phyloP scores from a whole-genome alignment of 2,113 vertebrate genomes.

The Progne subis region DNA sequence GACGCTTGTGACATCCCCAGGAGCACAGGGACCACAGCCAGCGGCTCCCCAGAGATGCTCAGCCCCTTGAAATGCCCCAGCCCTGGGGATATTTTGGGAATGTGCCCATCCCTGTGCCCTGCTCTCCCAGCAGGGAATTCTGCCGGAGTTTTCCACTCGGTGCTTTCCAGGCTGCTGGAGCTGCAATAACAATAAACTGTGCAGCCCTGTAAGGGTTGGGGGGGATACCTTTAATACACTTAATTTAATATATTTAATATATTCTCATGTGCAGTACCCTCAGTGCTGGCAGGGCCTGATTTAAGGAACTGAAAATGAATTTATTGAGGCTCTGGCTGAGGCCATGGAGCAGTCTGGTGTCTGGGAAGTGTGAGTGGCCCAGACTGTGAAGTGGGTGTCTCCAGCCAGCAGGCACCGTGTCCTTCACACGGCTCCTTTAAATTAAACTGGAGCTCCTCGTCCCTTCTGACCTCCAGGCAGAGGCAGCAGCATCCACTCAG shows the following conservation, averaged over 20 bases:
- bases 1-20: accelerated
- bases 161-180: constrained; percentile 24
- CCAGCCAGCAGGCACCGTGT: background rate
- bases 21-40: background rate
- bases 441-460: background rate
- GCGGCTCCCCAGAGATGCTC: background rate
- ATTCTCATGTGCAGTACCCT: background rate
- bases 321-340: background rate
- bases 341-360: constrained; percentile 9
- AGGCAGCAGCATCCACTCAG: background rate
- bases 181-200: background rate
- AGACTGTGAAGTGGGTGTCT: background rate
- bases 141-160: background rate
- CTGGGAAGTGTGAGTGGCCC: constrained; percentile 24
- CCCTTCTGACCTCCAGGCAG: background rate
- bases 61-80: background rate
- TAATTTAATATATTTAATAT: background rate
- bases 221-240: constrained; percentile 1
- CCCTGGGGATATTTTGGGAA: background rate
- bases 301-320: constrained; percentile 34
- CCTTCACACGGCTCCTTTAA: background rate
- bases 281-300: constrained; percentile 33
- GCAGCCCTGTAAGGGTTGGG: background rate
- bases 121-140: background rate
- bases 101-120: background rate